Percentiles rank a stretch among this genome's conserved stretches.
phyloP scores from a whole-genome alignment of 2,797 vertebrate genomes.

The Chelon auratus region DNA sequence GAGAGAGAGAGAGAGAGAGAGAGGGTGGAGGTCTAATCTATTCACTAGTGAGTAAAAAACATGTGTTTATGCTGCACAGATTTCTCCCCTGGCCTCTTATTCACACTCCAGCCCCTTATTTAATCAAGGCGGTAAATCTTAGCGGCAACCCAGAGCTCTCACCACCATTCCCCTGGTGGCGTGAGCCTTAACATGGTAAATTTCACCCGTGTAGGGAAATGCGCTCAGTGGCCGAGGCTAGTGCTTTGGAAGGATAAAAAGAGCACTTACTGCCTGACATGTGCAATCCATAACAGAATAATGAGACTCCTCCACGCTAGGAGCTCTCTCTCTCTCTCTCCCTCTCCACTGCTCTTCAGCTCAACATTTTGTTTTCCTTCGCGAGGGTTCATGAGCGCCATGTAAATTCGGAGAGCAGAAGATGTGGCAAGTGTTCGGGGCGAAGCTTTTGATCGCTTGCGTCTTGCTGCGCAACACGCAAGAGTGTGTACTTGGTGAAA shows the following conservation, averaged over 20 bases:
- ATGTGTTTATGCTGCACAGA: constrained; percentile 69
- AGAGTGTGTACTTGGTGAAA: constrained; percentile 54
- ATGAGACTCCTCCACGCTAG: constrained; percentile 80
- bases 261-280: constrained; percentile 84
- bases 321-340: constrained; percentile 58
- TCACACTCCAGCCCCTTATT: constrained; percentile 79
- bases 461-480: constrained; percentile 60
- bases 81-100: constrained; percentile 77
- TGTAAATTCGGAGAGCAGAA: constrained; percentile 76
- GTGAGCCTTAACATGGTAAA: constrained; percentile 82
- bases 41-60: constrained; percentile 67
- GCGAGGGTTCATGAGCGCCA: constrained; percentile 70
- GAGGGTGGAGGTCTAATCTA: constrained; percentile 63
- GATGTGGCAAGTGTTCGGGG: constrained; percentile 67
- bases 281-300: constrained; percentile 86
- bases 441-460: constrained; percentile 61
- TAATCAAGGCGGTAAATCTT: constrained; percentile 85
- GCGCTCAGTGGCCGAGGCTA: constrained; percentile 72
- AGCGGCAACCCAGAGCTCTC: constrained; percentile 65
- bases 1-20: background rate
- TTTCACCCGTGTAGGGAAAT: constrained; percentile 82
- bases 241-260: constrained; percentile 82
- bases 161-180: constrained; percentile 74
- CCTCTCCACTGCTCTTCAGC: constrained; percentile 51
- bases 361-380: constrained; percentile 72